These are phyloP conservation scores for Drosophila funebris DNA, from an alignment of 1,140 invertebrate species.

Conservation along the genomic window DNA sequence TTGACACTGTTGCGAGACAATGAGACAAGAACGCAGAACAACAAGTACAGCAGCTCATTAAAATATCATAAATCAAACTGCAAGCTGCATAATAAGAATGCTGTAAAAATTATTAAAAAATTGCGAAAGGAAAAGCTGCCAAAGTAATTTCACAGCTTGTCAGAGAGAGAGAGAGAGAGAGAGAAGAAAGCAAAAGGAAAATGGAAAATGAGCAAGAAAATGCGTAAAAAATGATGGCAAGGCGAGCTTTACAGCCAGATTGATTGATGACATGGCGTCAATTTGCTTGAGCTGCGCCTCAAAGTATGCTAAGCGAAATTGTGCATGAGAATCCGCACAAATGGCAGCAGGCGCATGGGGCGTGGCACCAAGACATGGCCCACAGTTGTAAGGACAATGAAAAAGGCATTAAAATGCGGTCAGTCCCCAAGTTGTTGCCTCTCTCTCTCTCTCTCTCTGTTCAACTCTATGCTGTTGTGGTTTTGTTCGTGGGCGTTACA, in stretches of 20 bases:
- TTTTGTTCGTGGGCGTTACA: slow-evolving; percentile 17
- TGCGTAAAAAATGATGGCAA: slow-evolving; percentile 60
- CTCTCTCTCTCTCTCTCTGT: not conserved
- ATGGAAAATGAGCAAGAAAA: slow-evolving; percentile 15
- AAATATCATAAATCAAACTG: slow-evolving; percentile 75
- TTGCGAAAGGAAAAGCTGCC: slow-evolving; percentile 15
- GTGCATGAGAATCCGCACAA: slow-evolving; percentile 36
- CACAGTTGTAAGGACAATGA: slow-evolving; percentile 65
- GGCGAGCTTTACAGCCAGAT: slow-evolving; percentile 61
- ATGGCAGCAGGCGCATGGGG: slow-evolving; percentile 16
- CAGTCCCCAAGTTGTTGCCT: slow-evolving; percentile 29
- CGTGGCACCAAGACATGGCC: slow-evolving; percentile 31
- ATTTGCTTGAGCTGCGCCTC: slow-evolving; percentile 52
- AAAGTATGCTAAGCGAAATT: slow-evolving; percentile 57
- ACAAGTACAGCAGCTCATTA: slow-evolving; percentile 54
- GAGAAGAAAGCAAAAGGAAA: no score
- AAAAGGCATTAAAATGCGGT: slow-evolving; percentile 78
- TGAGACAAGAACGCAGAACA: not conserved
- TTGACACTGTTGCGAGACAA: slow-evolving; percentile 4
- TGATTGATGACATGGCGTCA: slow-evolving; percentile 80
- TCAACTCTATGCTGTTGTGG: slow-evolving; percentile 11
- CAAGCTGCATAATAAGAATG: slow-evolving; percentile 55
- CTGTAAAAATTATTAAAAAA: slow-evolving; percentile 26
- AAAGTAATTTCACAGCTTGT: slow-evolving; percentile 50
- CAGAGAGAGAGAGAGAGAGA: not conserved